phyloP scores from a whole-genome alignment of 1,140 invertebrate species.

The Lysiphlebus fabarum region DNA sequence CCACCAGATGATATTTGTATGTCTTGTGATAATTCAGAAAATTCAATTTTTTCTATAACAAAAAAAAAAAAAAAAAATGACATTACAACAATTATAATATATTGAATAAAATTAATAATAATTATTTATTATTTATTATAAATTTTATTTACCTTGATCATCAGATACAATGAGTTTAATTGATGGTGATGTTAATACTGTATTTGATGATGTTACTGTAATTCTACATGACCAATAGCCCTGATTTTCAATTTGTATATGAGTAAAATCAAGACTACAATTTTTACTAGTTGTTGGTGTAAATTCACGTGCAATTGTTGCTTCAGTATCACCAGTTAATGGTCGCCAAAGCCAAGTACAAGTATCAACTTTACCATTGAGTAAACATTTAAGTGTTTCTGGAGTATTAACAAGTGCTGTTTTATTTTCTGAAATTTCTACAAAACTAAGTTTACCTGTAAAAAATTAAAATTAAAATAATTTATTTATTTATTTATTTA shows the following conservation, averaged over 20 bases:
- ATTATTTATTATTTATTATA: background rate
- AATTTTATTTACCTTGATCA: constrained; percentile 44
- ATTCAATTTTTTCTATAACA: constrained; percentile 44
- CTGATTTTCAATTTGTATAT: constrained; percentile 40
- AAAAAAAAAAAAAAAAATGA: constrained; percentile 3
- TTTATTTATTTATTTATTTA: background rate
- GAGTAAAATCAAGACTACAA: constrained; percentile 43
- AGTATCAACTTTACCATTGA: constrained; percentile 45
- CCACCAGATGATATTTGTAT: constrained; percentile 50
- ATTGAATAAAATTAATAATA: background rate
- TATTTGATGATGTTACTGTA: constrained; percentile 36
- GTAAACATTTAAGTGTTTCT: constrained; percentile 42
- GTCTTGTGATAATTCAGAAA: constrained; percentile 50
- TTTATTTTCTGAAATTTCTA: constrained; percentile 42
- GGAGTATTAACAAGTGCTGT: constrained; percentile 40
- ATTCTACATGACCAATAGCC: constrained; percentile 50
- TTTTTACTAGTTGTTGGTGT: constrained; percentile 43
- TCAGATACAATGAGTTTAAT: constrained; percentile 42
- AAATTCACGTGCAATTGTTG: constrained; percentile 41
- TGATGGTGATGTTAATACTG: constrained; percentile 35
- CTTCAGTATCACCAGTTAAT: constrained; percentile 33
- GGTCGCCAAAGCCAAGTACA: constrained; percentile 50
- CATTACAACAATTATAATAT: background rate
- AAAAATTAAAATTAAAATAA: constrained; percentile 25
- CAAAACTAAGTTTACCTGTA: constrained; percentile 46